Conservation (phyloP, 2,113 vertebrate genomes). For the Clarias batrachus region DNA sequence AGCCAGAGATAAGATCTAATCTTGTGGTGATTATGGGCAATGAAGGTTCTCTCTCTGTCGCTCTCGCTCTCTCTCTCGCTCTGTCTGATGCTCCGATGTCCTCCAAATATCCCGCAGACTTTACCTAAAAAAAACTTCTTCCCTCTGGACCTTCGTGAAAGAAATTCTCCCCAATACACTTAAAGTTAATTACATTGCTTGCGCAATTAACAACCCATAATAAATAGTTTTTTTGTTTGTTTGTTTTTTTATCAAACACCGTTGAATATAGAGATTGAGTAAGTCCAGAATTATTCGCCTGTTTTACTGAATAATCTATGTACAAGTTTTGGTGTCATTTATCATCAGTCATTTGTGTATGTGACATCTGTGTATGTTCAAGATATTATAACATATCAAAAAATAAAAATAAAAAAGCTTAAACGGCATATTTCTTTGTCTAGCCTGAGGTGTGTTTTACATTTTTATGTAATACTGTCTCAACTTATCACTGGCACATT, state of each 20-base stretch:
- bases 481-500: not conserved
- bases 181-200: not conserved
- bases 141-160: not conserved
- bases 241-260: not conserved
- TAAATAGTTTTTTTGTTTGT: not conserved
- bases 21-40: slow-evolving; percentile 69
- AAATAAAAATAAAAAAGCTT: not conserved
- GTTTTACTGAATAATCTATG: not conserved
- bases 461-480: not conserved
- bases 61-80: too few species aligned
- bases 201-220: not conserved
- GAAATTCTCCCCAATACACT: not conserved
- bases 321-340: not conserved
- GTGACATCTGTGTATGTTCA: not conserved
- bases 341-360: not conserved
- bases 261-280: not conserved
- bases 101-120: slow-evolving; percentile 42
- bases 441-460: not conserved
- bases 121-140: slow-evolving; percentile 5
- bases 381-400: not conserved
- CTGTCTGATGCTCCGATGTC: slow-evolving; percentile 54
- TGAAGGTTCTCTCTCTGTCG: not conserved
- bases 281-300: not conserved
- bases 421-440: not conserved
- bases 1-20: slow-evolving; percentile 69